Evolutionary conservation across 1,140 invertebrate genomes (phyloP).

Genomic region (Elymnias hypermnestra): DNA sequence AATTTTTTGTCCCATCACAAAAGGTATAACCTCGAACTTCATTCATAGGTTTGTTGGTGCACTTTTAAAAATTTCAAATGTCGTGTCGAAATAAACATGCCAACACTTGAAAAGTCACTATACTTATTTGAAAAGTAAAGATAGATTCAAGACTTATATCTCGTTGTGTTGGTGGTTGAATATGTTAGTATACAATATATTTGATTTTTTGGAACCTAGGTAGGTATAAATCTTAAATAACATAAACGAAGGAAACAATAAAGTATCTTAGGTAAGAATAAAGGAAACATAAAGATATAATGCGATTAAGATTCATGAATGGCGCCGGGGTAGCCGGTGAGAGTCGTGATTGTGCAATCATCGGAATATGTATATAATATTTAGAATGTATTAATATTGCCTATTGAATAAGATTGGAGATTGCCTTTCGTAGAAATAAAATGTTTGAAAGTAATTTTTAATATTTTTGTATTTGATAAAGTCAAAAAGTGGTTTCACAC

Average conservation of each 20-base stretch:
- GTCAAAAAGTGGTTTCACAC: no score
- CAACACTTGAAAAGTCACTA: no score
- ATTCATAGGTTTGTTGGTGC: slow-evolving; percentile 46
- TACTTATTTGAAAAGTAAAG: no score
- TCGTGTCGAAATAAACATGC: not conserved
- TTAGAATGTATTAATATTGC: not conserved
- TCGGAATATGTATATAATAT: not conserved
- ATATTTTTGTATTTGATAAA: no score
- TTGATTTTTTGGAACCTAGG: no score
- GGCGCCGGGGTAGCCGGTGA: slow-evolving; percentile 4
- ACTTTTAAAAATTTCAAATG: slow-evolving; percentile 4
- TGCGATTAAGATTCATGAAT: slow-evolving; percentile 19
- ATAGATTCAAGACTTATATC: no score
- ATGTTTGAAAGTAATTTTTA: no score
- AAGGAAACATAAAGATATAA: slow-evolving; percentile 19
- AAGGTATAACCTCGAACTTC: slow-evolving; percentile 48
- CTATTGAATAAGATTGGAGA: not conserved
- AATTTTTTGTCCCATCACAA: slow-evolving; percentile 57
- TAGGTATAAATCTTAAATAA: no score
- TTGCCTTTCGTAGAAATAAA: not conserved
- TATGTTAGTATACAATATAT: no score
- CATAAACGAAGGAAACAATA: slow-evolving; percentile 17
- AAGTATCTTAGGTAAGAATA: slow-evolving; percentile 16
- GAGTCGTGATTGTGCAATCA: slow-evolving; percentile 6
- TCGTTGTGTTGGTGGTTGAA: not conserved